Base-by-base conservation (phyloP, 2,888 invertebrate genomes). In the Rhamnusium bicolor region DNA sequence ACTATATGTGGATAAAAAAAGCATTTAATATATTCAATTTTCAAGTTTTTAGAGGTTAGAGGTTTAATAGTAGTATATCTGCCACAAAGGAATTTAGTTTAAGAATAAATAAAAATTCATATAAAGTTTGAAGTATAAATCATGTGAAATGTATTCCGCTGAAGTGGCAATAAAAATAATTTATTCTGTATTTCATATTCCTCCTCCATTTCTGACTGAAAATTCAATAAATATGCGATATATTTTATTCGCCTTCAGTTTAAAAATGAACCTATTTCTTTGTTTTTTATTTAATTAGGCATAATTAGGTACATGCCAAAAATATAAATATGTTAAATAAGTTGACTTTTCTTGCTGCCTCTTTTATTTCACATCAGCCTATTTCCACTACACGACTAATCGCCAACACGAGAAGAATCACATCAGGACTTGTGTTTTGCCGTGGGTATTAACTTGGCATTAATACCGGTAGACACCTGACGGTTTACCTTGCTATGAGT, bases 121-220 rank as follows among this genome's bases (percentile, higher is more conserved):
- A 54, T 54, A 6, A 54, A 54, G 24, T 10, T 24, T 24, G 1
- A n/a, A 24, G 54, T 24, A 24, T 24, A 54, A 54, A 54, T 54
- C 54, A 24, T 12, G n/a, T 14, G 54, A 54, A 54, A 54, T n/a
- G 24, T 54, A 54, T 24, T 21, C 24, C 12, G 54, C 54, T n/a
- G 54, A 54, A 27, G 54, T 21, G 21, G 54, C 54, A 54, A 54
- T 54, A 54, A 54, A 54, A 24, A 19, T 21, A 54, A 19, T 24
- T 54, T 54, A 54, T 54, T 54, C 21, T n/a, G 18, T 51, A 19
- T 51, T 51, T 19, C 19, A n/a, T 24, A 3, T 21, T 32, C 12
- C 32, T 54, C 6, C n/a, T 54, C n/a, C 6, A 54, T 54, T 54
- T 24, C 19, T 27, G 24, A 10, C n/a, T 27, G 24, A 24, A 21